phyloP scores from a whole-genome alignment of 1,140 invertebrate genomes.

The Lasioglossum albipes region DNA sequence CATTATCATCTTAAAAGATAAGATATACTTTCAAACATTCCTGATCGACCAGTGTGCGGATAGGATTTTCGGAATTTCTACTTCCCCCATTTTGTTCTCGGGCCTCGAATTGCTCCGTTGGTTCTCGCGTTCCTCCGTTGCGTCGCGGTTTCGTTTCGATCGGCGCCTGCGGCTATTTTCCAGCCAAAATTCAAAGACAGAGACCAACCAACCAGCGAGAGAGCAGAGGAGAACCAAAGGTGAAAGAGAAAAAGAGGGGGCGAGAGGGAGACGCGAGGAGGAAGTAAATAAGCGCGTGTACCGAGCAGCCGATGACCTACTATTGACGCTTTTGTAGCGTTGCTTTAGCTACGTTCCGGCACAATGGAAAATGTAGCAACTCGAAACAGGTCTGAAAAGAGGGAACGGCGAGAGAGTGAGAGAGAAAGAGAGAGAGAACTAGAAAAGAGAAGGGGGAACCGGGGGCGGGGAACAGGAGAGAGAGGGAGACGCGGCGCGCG shows the following conservation, averaged over 20 bases:
- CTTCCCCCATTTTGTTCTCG: no score
- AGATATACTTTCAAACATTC: no score
- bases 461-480: not conserved
- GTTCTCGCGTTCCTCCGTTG: no score
- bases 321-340: constrained; percentile 53
- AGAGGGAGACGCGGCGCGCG: not conserved
- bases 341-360: constrained; percentile 45
- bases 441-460: not conserved
- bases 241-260: not conserved
- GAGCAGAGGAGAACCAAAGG: no score
- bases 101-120: no score
- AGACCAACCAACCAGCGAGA: no score
- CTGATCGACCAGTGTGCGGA: no score
- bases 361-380: constrained; percentile 43
- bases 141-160: constrained; percentile 2
- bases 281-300: constrained; percentile 44
- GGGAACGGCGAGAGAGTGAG: not conserved
- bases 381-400: constrained; percentile 16
- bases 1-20: no score
- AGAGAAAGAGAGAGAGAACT: no score
- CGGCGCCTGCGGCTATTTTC: not conserved
- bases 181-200: not conserved
- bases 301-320: constrained; percentile 49
- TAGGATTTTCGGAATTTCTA: no score
- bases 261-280: not conserved